A percentile compares a stretch with the other conserved stretches of the same genome.
Evolutionary conservation across 2,113 vertebrate species (phyloP).

Genomic region (Grammomys dolichurus): DNA sequence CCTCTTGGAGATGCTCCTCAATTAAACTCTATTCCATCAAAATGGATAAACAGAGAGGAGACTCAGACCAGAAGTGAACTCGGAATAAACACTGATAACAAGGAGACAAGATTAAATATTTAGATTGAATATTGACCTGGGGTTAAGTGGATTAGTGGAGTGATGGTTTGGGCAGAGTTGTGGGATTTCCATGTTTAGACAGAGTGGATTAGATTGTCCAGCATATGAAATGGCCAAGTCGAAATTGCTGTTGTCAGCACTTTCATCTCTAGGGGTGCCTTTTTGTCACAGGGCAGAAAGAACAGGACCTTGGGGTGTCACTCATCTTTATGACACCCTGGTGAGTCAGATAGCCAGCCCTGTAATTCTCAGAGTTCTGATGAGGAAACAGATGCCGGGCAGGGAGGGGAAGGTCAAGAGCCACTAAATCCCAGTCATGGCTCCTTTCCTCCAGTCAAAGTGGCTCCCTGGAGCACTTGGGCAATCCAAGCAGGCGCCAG

Average conservation of each 20-base stretch:
- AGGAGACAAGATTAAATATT: conserved; percentile 82
- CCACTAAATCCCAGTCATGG: conserved; percentile 6
- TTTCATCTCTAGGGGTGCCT: conserved; percentile 44
- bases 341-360: conserved; percentile 65
- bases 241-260: conserved; percentile 70
- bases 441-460: background rate
- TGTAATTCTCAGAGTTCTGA: conserved; percentile 46
- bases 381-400: conserved; percentile 56
- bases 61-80: conserved; percentile 67
- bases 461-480: conserved; percentile 14
- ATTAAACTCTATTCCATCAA: conserved; percentile 59
- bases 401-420: conserved; percentile 50
- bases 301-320: conserved; percentile 43
- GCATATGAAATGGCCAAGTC: conserved; percentile 69
- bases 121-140: conserved; percentile 78
- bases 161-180: conserved; percentile 80
- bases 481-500: conserved; percentile 64
- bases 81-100: conserved; percentile 82
- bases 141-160: conserved; percentile 83
- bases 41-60: conserved; percentile 73
- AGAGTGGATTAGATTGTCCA: conserved; percentile 76
- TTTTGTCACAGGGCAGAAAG: background rate
- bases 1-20: background rate
- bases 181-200: conserved; percentile 83
- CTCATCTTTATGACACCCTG: conserved; percentile 62